Evolutionary conservation across 2,888 invertebrate species (phyloP), one percentile per base, ranked within the genome.

Genomic region (Heliconius ismenius): DNA sequence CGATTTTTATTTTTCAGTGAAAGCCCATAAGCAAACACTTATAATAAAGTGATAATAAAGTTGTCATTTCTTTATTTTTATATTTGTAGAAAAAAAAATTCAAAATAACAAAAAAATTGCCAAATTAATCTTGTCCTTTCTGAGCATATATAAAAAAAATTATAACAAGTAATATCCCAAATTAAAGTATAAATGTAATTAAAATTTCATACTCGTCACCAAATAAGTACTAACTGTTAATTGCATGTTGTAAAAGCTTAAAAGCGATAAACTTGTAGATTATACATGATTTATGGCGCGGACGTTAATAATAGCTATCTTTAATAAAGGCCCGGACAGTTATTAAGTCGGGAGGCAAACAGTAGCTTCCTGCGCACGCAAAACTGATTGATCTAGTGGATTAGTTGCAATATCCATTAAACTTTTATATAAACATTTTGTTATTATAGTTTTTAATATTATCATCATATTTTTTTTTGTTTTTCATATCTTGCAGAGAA

Each of bases 331-430:
- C 77, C 39, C 78, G 54, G 78, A 73, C 79, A 78, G 76, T 79
- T 79, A 79, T 78, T 80, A 80, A 80, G 76, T 79, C 74, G 72
- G 32, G 79, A 79, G 73, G 69, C 73, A 78, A 80, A 78, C 79
- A 78, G 74, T 63, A 76, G 62, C 54, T 68, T 76, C 74, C 76
- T 65, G 39, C 24, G 76, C 77, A 73, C 69, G 76, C 79, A 64
- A 73, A 76, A 72, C 69, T 78, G 76, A 80, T 74, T 75, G 76
- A 77, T 75, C 69, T 70, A 76, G 72, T 63, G 76, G 72, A 73
- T 76, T 78, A 78, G 67, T 64, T 67, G 24, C 43, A 72, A 72
- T 67, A 43, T 64, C 18, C 39, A 43, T 60, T 18, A 62, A 73
- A 73, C 62, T 73, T 39, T 39, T 15, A 18, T 39, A 73, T 36